Evolutionary conservation across 2,888 invertebrate genomes (phyloP), one percentile per base, ranked within the genome.

Genomic region (Nasonia oneida): DNA sequence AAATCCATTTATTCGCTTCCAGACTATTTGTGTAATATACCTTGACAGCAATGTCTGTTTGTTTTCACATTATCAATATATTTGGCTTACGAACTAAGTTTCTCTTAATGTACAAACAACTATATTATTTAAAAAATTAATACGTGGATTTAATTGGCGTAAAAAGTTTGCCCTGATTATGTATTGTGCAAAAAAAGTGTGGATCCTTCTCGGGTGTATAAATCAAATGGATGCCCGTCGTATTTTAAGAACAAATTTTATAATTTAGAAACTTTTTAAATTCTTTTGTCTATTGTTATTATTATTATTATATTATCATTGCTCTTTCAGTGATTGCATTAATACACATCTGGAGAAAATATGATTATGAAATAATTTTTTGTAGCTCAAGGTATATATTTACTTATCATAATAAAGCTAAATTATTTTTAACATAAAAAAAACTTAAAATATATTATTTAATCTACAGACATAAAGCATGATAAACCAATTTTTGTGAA

Each of bases 41-140:
- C 57, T 73, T 86, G 80, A 83, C 57, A 84, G n/a, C n/a, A 39
- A 71, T 70, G 29, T 18, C 42, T 76, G 50, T 75, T 39, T 39
- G 67, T 87, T 83, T 80, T 47, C 71, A 75, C 47, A 76, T 83
- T 86, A 83, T 83, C 81, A 85, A 81, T 85, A 81, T 64, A 87
- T 83, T 87, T 83, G 77, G 73, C 85, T 85, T 85, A 87, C 15
- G 12, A 83, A 29, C 78, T 85, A 85, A 6, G 15, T 57, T 87
- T 74, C 70, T 81, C 78, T 87, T 87, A 87, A 78, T 85, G 57
- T 87, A 87, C 87, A 87, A 83, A 85, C 81, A 87, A 75, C 53
- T 85, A 83, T 83, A 37, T 29, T 76, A 77, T 80, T 85, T 64
- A 83, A 85, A 85, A 82, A 79, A 82, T 50, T 33, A 83, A 57